Evolutionary conservation across 35 echinoderm and acorn worm species (phyloP).

Genomic region (Apostichopus japonicus): DNA sequence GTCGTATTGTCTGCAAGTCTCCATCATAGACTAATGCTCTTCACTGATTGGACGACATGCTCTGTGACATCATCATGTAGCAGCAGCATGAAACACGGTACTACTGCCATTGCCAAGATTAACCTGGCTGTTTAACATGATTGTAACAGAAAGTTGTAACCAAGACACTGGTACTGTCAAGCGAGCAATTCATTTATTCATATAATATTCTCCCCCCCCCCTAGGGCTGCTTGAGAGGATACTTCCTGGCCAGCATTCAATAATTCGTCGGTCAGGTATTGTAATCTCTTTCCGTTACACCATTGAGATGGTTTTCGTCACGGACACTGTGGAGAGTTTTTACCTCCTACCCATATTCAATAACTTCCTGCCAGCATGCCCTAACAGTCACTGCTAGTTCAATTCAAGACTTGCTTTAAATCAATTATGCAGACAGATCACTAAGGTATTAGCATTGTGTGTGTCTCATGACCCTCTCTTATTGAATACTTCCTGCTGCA

Average conservation of each 20-base stretch:
- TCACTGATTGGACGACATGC: too few relatives aligned
- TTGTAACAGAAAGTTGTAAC: too few relatives aligned
- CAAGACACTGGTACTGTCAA: too few relatives aligned
- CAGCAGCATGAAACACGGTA: too few relatives aligned
- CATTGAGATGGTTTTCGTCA: background rate
- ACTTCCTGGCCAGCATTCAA: background rate
- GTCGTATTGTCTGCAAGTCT: too few relatives aligned
- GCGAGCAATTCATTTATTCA: too few relatives aligned
- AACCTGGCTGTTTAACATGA: too few relatives aligned
- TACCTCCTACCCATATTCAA: background rate
- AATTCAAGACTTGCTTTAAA: conserved; percentile 1
- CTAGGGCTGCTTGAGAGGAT: background rate
- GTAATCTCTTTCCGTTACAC: background rate
- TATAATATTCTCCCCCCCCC: background rate
- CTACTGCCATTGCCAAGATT: too few relatives aligned
- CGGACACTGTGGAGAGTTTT: background rate
- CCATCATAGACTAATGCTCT: too few relatives aligned
- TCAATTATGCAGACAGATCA: conserved; percentile 20
- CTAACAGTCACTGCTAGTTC: background rate
- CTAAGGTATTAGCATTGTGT: background rate
- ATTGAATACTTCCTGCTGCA: conserved; percentile 25
- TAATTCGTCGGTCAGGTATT: background rate
- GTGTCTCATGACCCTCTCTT: conserved; percentile 31
- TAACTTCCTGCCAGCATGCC: background rate
- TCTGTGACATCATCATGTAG: too few relatives aligned